These are phyloP conservation scores for Pluvianellus socialis DNA, from an alignment of 2,113 vertebrate species.

Conservation along the genomic window DNA sequence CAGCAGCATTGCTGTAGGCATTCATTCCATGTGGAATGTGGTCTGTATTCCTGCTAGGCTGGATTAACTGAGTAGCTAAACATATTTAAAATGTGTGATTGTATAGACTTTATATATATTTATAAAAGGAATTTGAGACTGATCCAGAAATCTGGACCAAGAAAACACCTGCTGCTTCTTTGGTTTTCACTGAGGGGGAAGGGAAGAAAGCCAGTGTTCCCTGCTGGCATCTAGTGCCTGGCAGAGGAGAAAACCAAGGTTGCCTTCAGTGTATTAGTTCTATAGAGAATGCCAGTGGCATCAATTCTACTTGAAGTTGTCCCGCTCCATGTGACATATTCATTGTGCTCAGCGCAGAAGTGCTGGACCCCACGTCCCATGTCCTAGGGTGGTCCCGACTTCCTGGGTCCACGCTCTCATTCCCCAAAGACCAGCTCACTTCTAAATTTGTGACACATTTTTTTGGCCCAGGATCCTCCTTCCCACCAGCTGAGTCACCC, in stretches of 20 bases:
- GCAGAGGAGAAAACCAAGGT: not conserved
- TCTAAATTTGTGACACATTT: fast-evolving
- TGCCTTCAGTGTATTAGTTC: no score
- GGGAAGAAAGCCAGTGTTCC: not conserved
- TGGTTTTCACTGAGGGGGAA: not conserved
- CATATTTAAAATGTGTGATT: fast-evolving
- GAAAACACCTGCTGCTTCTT: not conserved
- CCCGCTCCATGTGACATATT: no score
- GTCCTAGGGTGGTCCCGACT: not conserved
- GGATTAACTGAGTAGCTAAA: not conserved
- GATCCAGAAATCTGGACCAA: not conserved
- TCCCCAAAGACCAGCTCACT: not conserved
- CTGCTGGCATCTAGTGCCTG: not conserved
- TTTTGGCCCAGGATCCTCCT: not conserved
- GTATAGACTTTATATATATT: not conserved
- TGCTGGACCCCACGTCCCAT: not conserved
- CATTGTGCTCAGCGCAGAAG: not conserved
- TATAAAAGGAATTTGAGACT: no score
- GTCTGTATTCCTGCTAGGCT: no score
- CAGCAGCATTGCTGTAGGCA: not conserved
- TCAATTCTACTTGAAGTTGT: no score
- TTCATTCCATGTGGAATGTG: not conserved
- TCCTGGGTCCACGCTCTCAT: fast-evolving
- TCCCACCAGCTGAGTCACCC: not conserved
- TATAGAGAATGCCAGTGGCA: not conserved